Evolutionary conservation across 2,888 invertebrate species (phyloP).

Genomic region (Trissonchulus sp.): DNA sequence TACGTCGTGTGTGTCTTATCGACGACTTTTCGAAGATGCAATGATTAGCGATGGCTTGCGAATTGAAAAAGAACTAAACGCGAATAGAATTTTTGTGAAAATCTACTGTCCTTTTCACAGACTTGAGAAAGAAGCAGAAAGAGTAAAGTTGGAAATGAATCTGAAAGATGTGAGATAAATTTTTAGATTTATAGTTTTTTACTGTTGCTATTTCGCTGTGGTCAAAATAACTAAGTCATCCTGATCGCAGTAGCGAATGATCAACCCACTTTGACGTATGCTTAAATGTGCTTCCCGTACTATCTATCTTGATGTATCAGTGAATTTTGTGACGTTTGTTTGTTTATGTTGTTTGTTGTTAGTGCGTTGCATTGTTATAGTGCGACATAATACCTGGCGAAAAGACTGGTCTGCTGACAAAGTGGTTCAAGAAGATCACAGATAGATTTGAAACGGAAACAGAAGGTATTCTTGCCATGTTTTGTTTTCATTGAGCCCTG

Average conservation of each 20-base stretch:
- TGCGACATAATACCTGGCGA: slow-evolving; percentile 19
- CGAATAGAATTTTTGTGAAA: slow-evolving; percentile 39
- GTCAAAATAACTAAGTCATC: too few relatives aligned
- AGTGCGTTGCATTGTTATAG: too few relatives aligned
- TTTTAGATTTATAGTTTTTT: background rate
- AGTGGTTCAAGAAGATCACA: background rate
- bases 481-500: slow-evolving; percentile 1
- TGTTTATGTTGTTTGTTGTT: too few relatives aligned
- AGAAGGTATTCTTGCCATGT: slow-evolving; percentile 9
- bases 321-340: too few relatives aligned
- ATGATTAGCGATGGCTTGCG: slow-evolving; percentile 46
- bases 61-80: slow-evolving; percentile 40
- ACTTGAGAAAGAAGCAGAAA: slow-evolving; percentile 51
- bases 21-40: slow-evolving; percentile 40
- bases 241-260: too few relatives aligned
- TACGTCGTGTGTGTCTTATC: background rate
- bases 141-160: slow-evolving; percentile 52
- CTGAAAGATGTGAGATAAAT: slow-evolving; percentile 47
- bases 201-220: too few relatives aligned
- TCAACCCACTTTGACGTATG: too few relatives aligned
- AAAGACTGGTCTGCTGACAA: background rate
- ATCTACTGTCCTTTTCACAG: slow-evolving; percentile 51
- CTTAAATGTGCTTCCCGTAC: too few relatives aligned
- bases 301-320: too few relatives aligned
- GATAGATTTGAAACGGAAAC: slow-evolving; percentile 11